A percentile compares a stretch with the other conserved stretches of the same genome.
Evolutionary conservation across 1,140 invertebrate genomes (phyloP).

Genomic region (Agrypnia vestita): DNA sequence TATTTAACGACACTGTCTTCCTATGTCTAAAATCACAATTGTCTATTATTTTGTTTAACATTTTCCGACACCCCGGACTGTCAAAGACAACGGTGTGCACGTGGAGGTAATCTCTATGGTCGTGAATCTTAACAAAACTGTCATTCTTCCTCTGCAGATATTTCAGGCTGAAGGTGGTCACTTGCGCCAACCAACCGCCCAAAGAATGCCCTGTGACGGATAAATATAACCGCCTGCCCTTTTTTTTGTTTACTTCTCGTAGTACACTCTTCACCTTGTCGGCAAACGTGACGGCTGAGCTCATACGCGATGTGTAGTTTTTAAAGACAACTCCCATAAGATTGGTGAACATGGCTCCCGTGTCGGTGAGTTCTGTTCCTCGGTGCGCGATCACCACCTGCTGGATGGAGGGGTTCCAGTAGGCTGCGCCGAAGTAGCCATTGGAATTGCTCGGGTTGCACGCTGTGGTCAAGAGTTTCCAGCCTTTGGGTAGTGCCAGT

Average conservation of each 20-base stretch:
- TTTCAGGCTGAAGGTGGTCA: neutral
- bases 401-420: neutral
- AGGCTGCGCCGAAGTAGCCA: conserved; percentile 14
- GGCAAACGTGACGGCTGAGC: neutral
- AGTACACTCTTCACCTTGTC: neutral
- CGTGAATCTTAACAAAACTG: neutral
- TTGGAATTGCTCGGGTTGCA: neutral
- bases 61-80: neutral
- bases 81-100: conserved; percentile 14
- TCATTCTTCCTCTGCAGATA: neutral
- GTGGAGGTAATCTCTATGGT: neutral
- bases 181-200: conserved; percentile 18
- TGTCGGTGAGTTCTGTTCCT: neutral
- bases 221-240: neutral
- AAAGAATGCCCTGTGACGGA: conserved; percentile 4
- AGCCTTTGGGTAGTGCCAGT: neutral
- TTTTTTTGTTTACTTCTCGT: neutral
- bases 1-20: neutral
- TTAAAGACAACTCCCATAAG: neutral
- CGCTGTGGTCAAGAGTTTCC: conserved; percentile 19
- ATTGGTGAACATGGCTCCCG: neutral
- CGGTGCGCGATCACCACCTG: conserved; percentile 18
- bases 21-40: neutral
- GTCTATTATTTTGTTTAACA: neutral
- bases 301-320: neutral